Percentiles rank a stretch among this genome's conserved stretches.
Evolutionary conservation across 2,113 vertebrate genomes (phyloP).

Genomic region (Sander vitreus): DNA sequence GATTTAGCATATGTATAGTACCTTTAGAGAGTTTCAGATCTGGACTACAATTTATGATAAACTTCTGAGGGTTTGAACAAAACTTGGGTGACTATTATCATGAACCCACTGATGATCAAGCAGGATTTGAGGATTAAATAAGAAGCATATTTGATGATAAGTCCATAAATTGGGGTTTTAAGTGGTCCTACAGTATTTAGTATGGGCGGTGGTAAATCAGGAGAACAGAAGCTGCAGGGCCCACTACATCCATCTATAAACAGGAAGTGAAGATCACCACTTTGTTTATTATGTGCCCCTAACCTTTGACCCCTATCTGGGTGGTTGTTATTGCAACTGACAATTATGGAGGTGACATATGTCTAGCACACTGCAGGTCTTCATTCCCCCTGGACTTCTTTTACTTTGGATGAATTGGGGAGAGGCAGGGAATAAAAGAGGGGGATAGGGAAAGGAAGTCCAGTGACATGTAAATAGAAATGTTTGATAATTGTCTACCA

Average conservation of each 20-base stretch:
- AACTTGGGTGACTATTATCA: too few species aligned
- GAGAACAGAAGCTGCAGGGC: conserved; percentile 48
- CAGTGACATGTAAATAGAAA: neutral
- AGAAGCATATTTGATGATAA: neutral
- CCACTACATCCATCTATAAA: conserved; percentile 60
- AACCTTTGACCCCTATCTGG: conserved; percentile 62
- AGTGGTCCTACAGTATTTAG: neutral
- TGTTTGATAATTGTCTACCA: neutral
- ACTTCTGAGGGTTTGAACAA: neutral
- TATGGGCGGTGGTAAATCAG: conserved; percentile 5
- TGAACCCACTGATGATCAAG: neutral
- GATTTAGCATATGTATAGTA: neutral
- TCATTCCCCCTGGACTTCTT: conserved; percentile 1
- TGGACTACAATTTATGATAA: neutral
- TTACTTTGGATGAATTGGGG: neutral
- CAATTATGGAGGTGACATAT: conserved; percentile 35
- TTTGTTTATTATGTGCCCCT: conserved; percentile 67
- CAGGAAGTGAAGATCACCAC: conserved; percentile 71
- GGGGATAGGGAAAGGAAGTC: neutral
- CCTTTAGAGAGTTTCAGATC: neutral
- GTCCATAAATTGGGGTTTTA: neutral
- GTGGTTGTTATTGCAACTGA: conserved; percentile 65
- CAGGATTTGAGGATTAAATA: neutral
- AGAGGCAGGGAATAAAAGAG: conserved; percentile 9
- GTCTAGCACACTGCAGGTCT: conserved; percentile 30